These are phyloP conservation scores for Brachionus plicatilis DNA, from an alignment of 1,140 invertebrate species.

Conservation along the genomic window DNA sequence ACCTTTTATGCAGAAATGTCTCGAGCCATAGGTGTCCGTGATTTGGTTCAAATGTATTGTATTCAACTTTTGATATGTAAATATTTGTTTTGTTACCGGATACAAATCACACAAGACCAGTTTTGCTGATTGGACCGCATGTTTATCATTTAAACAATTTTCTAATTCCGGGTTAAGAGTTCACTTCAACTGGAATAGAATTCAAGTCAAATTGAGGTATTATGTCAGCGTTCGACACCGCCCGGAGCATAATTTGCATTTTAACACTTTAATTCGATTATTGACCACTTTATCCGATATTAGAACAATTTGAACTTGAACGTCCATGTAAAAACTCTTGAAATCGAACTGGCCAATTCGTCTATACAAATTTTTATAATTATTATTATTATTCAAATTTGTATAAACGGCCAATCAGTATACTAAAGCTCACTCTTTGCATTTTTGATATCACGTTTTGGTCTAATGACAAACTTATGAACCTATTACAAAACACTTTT, in stretches of 20 bases:
- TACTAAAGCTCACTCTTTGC: neutral
- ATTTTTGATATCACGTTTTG: neutral
- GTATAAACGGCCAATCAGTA: neutral
- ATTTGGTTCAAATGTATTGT: neutral
- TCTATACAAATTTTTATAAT: neutral
- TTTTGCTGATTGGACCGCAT: neutral
- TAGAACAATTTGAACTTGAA: neutral
- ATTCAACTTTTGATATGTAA: neutral
- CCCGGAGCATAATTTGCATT: neutral
- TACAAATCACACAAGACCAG: neutral
- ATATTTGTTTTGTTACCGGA: neutral
- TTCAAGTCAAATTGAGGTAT: neutral
- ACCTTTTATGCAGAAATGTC: neutral
- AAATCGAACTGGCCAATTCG: neutral
- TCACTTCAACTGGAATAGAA: neutral
- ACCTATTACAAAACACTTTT: neutral
- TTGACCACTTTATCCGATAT: neutral
- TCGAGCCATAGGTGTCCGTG: neutral
- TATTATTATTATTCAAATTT: neutral
- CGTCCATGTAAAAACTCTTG: neutral
- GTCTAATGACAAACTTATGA: neutral
- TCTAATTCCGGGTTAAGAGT: neutral
- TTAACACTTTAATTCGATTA: neutral
- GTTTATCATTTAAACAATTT: neutral
- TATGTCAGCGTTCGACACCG: neutral